These are phyloP conservation scores for Lepidotrigona ventralis DNA, from an alignment of 1,140 invertebrate species.

Conservation along the genomic window DNA sequence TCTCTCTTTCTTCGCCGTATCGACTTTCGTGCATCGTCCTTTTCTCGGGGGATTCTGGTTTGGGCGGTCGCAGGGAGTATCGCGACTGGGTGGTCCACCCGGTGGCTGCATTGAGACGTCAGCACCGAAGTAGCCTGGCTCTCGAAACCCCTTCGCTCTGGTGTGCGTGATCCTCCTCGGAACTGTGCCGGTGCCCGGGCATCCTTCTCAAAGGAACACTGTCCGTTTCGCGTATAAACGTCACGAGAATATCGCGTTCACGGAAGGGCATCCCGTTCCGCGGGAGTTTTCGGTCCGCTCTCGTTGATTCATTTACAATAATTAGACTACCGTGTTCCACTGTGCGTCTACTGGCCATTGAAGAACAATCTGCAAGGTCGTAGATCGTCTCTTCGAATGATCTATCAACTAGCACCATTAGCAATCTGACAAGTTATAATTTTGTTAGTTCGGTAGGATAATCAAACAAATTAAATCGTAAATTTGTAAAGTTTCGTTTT, in stretches of 20 bases:
- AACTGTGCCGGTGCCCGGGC: slow-evolving; percentile 28
- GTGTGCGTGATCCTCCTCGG: slow-evolving; percentile 55
- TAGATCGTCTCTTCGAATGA: too few relatives aligned
- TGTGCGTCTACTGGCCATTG: too few relatives aligned
- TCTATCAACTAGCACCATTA: too few relatives aligned
- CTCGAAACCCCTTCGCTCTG: slow-evolving; percentile 35
- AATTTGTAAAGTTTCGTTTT: too few relatives aligned
- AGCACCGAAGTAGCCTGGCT: slow-evolving; percentile 60
- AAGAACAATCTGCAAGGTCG: neutral
- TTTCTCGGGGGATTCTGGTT: slow-evolving; percentile 63
- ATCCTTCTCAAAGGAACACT: slow-evolving; percentile 24
- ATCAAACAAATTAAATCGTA: too few relatives aligned
- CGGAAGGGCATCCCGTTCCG: slow-evolving; percentile 38
- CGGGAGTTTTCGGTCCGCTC: slow-evolving; percentile 1
- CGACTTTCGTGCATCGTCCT: slow-evolving; percentile 8
- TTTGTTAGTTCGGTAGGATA: too few relatives aligned
- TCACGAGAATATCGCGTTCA: slow-evolving; percentile 23
- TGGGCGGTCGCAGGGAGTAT: slow-evolving; percentile 63
- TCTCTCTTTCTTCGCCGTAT: neutral
- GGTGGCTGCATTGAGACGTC: slow-evolving; percentile 68
- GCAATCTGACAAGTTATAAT: too few relatives aligned
- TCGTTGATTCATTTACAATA: slow-evolving; percentile 24
- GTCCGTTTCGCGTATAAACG: slow-evolving; percentile 50
- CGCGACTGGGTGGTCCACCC: slow-evolving; percentile 65
- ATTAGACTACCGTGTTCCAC: slow-evolving; percentile 22